Percentiles rank a stretch among this genome's conserved stretches.
Evolutionary conservation across 2,797 vertebrate genomes (phyloP).

Genomic region (Phalloptychus januarius): DNA sequence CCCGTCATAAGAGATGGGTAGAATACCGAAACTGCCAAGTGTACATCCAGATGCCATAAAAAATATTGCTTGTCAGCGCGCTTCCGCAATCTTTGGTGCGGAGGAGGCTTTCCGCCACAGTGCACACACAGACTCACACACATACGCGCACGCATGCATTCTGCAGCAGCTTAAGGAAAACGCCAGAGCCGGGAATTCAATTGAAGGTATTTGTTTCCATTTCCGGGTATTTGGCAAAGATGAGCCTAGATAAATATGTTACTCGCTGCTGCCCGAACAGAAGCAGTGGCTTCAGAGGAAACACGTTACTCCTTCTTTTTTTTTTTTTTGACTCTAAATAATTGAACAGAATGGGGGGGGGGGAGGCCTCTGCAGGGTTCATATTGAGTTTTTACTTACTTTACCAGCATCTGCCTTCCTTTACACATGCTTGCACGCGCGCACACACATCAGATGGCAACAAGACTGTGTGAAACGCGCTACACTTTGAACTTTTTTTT

Average conservation of each 20-base stretch:
- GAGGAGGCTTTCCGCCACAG: constrained; percentile 62
- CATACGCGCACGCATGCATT: background rate
- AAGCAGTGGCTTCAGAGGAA: constrained; percentile 72
- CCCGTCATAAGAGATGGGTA: constrained; percentile 52
- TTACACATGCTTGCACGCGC: constrained; percentile 30
- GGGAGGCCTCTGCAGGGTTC: constrained; percentile 78
- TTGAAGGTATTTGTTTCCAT: constrained; percentile 79
- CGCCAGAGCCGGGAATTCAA: constrained; percentile 66
- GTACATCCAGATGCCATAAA: constrained; percentile 57
- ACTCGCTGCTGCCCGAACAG: constrained; percentile 69
- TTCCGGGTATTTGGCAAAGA: constrained; percentile 79
- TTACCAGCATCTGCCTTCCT: constrained; percentile 71
- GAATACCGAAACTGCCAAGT: constrained; percentile 65
- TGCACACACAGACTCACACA: too few relatives aligned
- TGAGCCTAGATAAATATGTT: constrained; percentile 79
- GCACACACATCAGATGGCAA: constrained; percentile 66
- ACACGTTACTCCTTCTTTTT: constrained; percentile 63
- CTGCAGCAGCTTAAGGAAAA: constrained; percentile 51
- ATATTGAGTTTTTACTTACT: constrained; percentile 75
- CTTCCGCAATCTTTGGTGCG: constrained; percentile 57
- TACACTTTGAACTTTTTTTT: constrained; percentile 67
- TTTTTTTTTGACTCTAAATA: constrained; percentile 79
- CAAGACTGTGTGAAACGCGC: constrained; percentile 53
- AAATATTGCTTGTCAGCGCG: constrained; percentile 67
- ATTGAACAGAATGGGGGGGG: constrained; percentile 80